Percentiles rank a stretch among this genome's conserved stretches.
Conservation (phyloP, 2,113 vertebrate genomes). For the Fulica atra region DNA sequence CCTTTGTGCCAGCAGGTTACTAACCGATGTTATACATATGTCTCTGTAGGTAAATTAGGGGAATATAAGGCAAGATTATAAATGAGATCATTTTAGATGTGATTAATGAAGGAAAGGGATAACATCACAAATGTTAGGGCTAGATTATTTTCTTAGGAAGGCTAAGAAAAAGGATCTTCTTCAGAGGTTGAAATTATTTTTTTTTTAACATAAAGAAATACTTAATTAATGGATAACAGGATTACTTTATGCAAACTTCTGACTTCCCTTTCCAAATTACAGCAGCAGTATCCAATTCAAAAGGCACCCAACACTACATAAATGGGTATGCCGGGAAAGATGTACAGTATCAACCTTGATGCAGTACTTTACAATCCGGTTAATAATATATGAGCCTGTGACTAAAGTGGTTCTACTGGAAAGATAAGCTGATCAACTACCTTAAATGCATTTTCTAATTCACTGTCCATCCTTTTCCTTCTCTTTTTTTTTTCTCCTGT, state of each 20-base stretch:
- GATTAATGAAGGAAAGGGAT: background rate
- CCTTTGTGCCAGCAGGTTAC: background rate
- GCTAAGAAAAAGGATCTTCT: background rate
- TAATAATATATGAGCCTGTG: constrained; percentile 56
- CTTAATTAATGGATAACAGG: constrained; percentile 3
- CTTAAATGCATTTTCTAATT: constrained; percentile 59
- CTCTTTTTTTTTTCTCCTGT: background rate
- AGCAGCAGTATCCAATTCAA: constrained; percentile 15
- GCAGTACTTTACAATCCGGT: constrained; percentile 26
- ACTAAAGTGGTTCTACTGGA: constrained; percentile 43
- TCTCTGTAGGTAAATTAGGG: background rate
- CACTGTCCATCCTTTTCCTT: background rate
- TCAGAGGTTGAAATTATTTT: background rate
- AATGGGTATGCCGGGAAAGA: constrained; percentile 9
- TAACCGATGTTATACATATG: background rate
- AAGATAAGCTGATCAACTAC: constrained; percentile 41
- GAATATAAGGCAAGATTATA: background rate
- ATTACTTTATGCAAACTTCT: constrained; percentile 15
- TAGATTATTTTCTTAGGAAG: background rate
- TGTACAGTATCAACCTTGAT: background rate
- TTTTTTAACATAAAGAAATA: background rate
- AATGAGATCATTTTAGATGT: background rate
- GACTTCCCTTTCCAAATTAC: constrained; percentile 21
- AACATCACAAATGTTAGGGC: background rate
- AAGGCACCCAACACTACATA: background rate